These are phyloP conservation scores for Orius laevigatus DNA, from an alignment of 1,140 invertebrate genomes.

Conservation along the genomic window DNA sequence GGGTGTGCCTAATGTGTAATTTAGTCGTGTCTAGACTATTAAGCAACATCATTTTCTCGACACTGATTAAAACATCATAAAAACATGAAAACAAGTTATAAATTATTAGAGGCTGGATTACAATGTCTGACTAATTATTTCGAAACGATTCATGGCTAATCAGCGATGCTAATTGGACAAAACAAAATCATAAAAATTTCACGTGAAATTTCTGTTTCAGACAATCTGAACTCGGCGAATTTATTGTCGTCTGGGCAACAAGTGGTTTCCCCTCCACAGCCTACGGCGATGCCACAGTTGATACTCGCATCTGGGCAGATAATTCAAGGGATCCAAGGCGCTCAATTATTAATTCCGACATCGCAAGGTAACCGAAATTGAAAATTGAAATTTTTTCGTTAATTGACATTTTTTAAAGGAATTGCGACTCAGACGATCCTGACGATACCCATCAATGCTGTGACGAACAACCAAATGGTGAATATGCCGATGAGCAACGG, in stretches of 20 bases:
- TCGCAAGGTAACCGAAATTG: conserved; percentile 55
- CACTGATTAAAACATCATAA: too few relatives aligned
- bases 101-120: too few relatives aligned
- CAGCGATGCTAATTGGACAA: conserved; percentile 24
- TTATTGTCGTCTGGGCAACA: conserved; percentile 27
- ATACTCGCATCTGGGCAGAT: conserved; percentile 81
- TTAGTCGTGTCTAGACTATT: too few relatives aligned
- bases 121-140: too few relatives aligned
- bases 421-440: conserved; percentile 85
- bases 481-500: conserved; percentile 61
- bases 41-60: too few relatives aligned
- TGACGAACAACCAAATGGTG: conserved; percentile 63
- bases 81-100: too few relatives aligned
- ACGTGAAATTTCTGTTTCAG: conserved; percentile 25
- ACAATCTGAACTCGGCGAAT: conserved; percentile 28
- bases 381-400: neutral
- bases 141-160: conserved; percentile 23
- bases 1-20: too few relatives aligned
- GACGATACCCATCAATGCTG: conserved; percentile 76
- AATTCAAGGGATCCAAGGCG: conserved; percentile 79
- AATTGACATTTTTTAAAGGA: conserved; percentile 35
- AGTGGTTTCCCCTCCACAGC: conserved; percentile 26
- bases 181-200: conserved; percentile 24
- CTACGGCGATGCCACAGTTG: conserved; percentile 70
- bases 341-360: conserved; percentile 82